Evolutionary conservation across 1,140 invertebrate genomes (phyloP).

Genomic region (Drosophila busckii): DNA sequence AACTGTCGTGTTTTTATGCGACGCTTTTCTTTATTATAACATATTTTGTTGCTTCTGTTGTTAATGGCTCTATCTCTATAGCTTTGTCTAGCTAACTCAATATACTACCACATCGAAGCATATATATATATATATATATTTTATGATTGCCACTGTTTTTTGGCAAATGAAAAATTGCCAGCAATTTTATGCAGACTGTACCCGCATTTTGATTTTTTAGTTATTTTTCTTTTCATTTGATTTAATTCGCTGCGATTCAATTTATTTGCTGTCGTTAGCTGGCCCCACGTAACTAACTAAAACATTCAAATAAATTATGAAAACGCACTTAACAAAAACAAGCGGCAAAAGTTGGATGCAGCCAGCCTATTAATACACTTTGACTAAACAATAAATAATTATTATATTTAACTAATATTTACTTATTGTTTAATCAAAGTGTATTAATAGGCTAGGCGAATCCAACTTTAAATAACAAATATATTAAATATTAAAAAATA

Average conservation of each 20-base stretch:
- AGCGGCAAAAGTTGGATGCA: slow-evolving; percentile 14
- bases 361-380: no score
- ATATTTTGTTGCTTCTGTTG: slow-evolving; percentile 11
- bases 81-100: no score
- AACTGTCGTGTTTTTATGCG: no score
- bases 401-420: no score
- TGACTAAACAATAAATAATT: not conserved
- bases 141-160: slow-evolving; percentile 31
- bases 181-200: slow-evolving; percentile 51
- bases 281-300: slow-evolving; percentile 8
- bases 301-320: slow-evolving; percentile 14
- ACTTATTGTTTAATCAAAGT: no score
- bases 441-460: no score
- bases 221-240: slow-evolving; percentile 56
- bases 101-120: no score
- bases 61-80: no score
- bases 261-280: slow-evolving; percentile 37
- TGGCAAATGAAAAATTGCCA: slow-evolving; percentile 51
- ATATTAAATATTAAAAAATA: no score
- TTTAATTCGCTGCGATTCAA: slow-evolving; percentile 63
- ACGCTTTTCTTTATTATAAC: no score
- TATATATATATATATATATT: slow-evolving; percentile 7
- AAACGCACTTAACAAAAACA: slow-evolving; percentile 15
- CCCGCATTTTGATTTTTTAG: slow-evolving; percentile 7
- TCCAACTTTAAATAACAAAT: no score